phyloP scores from a whole-genome alignment of 1,140 invertebrate species.

The Anastatus disparis region DNA sequence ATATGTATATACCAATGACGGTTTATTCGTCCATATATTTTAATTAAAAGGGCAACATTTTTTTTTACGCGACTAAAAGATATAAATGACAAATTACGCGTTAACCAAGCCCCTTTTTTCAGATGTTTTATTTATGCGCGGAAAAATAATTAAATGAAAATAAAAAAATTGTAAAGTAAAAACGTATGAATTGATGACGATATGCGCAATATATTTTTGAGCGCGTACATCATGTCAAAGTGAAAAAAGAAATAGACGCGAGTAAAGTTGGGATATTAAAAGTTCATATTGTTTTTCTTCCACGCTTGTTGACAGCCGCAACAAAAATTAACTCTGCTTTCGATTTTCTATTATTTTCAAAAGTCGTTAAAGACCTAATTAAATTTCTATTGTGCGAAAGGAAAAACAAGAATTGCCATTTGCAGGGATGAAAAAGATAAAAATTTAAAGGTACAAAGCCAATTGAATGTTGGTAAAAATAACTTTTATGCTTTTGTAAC shows the following conservation, averaged over 20 bases:
- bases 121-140: background rate
- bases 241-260: background rate
- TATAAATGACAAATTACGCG: conserved; percentile 38
- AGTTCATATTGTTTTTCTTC: conserved; percentile 16
- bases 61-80: background rate
- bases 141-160: too few species aligned
- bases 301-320: background rate
- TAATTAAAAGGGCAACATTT: too few species aligned
- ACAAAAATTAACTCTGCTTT: background rate
- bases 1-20: too few species aligned
- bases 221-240: background rate
- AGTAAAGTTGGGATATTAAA: background rate
- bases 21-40: too few species aligned
- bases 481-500: background rate
- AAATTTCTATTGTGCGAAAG: conserved; percentile 15
- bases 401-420: background rate
- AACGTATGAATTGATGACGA: too few species aligned
- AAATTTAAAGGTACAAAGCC: background rate
- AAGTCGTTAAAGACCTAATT: conserved; percentile 27
- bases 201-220: background rate
- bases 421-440: background rate
- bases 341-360: conserved; percentile 3
- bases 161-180: too few species aligned
- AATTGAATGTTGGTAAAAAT: conserved; percentile 11
- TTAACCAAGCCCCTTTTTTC: too few species aligned